phyloP scores from a whole-genome alignment of 2,113 vertebrate genomes.

The Xerus inauris region DNA sequence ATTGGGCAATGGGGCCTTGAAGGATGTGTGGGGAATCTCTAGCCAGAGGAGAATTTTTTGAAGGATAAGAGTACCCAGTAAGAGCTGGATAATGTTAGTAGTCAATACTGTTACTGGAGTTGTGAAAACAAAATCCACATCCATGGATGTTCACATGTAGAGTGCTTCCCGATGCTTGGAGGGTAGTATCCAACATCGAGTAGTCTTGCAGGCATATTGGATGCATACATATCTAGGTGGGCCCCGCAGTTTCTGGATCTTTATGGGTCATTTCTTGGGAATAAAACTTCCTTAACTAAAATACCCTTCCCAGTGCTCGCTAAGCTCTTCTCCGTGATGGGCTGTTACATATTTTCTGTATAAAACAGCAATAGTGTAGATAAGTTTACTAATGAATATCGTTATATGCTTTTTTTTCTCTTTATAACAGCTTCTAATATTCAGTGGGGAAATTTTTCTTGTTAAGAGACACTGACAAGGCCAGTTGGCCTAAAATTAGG shows the following conservation, averaged over 20 bases:
- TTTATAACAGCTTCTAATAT: conserved; percentile 70
- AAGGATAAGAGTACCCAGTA: background rate
- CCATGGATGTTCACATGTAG: background rate
- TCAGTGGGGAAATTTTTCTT: conserved; percentile 74
- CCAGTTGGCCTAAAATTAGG: conserved; percentile 81
- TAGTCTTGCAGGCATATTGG: background rate
- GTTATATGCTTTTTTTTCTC: conserved; percentile 28
- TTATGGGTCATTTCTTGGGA: conserved; percentile 11
- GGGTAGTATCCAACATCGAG: background rate
- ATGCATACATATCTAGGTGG: background rate
- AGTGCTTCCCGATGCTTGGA: background rate
- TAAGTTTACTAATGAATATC: conserved; percentile 74
- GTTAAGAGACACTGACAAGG: conserved; percentile 80
- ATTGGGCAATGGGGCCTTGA: background rate
- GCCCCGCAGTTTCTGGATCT: background rate
- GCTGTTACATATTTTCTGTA: conserved; percentile 13
- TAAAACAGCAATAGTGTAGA: conserved; percentile 35
- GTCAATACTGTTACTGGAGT: background rate
- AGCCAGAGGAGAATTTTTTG: background rate
- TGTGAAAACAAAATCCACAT: background rate
- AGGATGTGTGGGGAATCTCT: background rate
- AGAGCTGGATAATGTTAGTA: background rate
- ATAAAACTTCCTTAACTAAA: background rate
- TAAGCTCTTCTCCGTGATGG: background rate
- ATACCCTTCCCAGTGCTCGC: background rate